These are phyloP conservation scores for Odobenus rosmarus DNA, from an alignment of 2,113 vertebrate species.

Conservation along the genomic window DNA sequence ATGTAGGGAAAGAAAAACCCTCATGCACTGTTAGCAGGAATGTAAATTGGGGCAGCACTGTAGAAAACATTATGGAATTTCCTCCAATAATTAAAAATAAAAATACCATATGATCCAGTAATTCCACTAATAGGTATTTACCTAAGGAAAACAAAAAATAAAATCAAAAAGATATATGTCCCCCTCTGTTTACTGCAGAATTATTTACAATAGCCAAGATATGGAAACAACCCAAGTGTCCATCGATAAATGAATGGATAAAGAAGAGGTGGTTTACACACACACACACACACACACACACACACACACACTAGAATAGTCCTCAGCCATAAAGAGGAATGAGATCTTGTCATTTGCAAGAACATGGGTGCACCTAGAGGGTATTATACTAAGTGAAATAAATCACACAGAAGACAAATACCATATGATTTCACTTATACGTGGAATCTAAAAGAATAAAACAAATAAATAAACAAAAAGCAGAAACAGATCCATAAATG, in stretches of 20 bases:
- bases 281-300: not conserved
- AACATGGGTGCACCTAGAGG: not conserved
- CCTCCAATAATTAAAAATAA: not conserved
- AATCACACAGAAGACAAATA: not conserved
- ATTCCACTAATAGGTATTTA: not conserved
- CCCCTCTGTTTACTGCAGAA: not conserved
- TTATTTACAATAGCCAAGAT: not conserved
- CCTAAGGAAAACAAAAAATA: not conserved
- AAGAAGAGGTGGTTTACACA: not conserved
- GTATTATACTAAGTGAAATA: not conserved
- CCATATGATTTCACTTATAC: not conserved
- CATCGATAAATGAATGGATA: not conserved
- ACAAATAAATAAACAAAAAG: not conserved
- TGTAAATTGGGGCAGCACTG: not conserved
- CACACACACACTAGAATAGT: not conserved
- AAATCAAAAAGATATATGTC: not conserved
- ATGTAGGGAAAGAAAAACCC: not conserved
- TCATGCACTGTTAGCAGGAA: not conserved
- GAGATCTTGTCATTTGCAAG: not conserved
- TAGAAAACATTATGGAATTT: not conserved
- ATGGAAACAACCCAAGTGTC: not conserved
- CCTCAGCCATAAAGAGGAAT: not conserved
- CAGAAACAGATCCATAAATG: not conserved
- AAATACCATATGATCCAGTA: not conserved
- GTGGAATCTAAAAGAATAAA: not conserved